phyloP scores from a whole-genome alignment of 1,140 invertebrate genomes.

The Aphelenchoides fujianensis region DNA sequence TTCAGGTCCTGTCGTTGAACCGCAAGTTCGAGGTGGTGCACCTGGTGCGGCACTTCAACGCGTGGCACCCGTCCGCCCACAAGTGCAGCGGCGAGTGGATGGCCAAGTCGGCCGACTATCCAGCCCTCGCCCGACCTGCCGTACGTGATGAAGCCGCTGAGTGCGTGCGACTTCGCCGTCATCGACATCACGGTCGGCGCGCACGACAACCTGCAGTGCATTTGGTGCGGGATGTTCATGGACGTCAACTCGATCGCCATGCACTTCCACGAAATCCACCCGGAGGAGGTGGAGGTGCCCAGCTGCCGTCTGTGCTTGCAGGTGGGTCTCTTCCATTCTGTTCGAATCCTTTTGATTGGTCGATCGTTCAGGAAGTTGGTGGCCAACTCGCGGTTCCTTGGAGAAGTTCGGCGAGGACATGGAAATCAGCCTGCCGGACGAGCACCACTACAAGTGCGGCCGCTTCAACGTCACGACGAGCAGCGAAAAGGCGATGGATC shows the following conservation, averaged over 20 bases:
- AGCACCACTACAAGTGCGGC: constrained; percentile 47
- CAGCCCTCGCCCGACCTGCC: not conserved
- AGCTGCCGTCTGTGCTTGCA: constrained; percentile 60
- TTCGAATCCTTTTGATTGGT: no score
- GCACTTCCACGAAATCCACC: constrained; percentile 61
- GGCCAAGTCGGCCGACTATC: not conserved
- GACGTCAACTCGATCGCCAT: constrained; percentile 48
- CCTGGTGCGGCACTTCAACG: constrained; percentile 60
- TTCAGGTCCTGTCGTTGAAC: constrained; percentile 53
- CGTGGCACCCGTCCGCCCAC: constrained; percentile 59
- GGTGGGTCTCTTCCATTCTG: constrained; percentile 26
- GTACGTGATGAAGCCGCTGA: constrained; percentile 38
- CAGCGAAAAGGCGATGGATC: constrained; percentile 50
- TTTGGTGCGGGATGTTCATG: constrained; percentile 62
- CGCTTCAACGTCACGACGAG: constrained; percentile 44
- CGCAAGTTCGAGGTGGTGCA: constrained; percentile 62
- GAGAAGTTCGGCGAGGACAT: constrained; percentile 61
- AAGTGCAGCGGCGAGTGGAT: constrained; percentile 58
- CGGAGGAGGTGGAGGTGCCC: constrained; percentile 59
- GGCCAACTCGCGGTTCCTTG: constrained; percentile 53
- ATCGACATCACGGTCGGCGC: constrained; percentile 49
- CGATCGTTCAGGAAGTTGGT: constrained; percentile 59
- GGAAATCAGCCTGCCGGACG: constrained; percentile 56
- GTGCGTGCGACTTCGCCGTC: constrained; percentile 54
- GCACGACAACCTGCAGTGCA: constrained; percentile 59